Base-by-base conservation (phyloP, 1,140 invertebrate species). In the Cydia amplana region DNA sequence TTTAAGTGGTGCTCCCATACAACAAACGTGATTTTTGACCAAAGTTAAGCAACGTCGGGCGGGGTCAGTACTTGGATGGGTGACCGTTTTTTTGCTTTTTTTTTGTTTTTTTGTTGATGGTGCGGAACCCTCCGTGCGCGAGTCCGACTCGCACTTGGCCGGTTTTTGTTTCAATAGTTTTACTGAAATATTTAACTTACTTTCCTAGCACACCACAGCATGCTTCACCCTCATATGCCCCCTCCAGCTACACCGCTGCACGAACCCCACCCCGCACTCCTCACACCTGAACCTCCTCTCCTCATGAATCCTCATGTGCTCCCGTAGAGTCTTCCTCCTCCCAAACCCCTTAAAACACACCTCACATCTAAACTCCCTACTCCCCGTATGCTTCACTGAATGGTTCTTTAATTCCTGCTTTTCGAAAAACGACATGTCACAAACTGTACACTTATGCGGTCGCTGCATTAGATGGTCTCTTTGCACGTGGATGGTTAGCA, bases 311-410 rank as follows among this genome's bases (percentile, higher is more conserved):
- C 93, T 93, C 70, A 93, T 81, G 72, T 94, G 94, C 20, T 91
- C 87, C 12, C 87, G 90, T 28, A 94, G 84, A 4, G 93, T 92
- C 9, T 89, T 90, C 74, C 91, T 92, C 16, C 90, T 89, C 0
- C 91, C 95, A 82, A 93, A 95, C 83, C 81, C 87, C 72, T 94
- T 94, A 12, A 93, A 93, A 84, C 96, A 97, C n/a, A 94, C 89
- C 3, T 80, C 78, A 40, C 85, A 88, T 64, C 82, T 75, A 36
- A 79, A 86, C 6, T 95, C 95, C 51, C 95, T 94, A 74, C 95
- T 94, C 0, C 96, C 95, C 0, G 95, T 95, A 79, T 94, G 94
- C 14, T 83, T 85, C 6, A 89, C 76, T 81, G 90, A 90, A 51
- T 88, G 85, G 1, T 82, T 75, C 72, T 51, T 82, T 18, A 82